Base-by-base conservation (phyloP, 1,140 invertebrate genomes). In the Drosophila rufa region DNA sequence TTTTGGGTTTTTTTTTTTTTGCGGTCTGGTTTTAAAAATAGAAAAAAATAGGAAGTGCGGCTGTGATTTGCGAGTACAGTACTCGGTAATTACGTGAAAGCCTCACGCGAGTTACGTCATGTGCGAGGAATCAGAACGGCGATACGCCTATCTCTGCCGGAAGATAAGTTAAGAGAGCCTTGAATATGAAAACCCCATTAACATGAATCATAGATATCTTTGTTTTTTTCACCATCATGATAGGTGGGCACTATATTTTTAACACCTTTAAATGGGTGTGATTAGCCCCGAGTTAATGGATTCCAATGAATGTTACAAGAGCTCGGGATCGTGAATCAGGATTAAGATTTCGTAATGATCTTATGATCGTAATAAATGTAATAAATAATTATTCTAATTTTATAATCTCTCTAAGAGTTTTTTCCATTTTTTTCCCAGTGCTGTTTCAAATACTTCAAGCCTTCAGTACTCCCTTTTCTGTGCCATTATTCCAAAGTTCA, bases 11-110 rank as follows among this genome's bases (percentile, higher is more conserved):
- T 58, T 2, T 58, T 2, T 56, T 59, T 22, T 38, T 47, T 43
- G 55, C 33, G 46, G 62, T 67, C 51, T 56, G 55, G 27, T 64
- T 80, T 48, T 87, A 87, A 76, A 86, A 82, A 86, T 81, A 81
- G 74, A n/a, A 42, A 33, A 55, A 59, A 70, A 58, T 66, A 65
- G 60, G 59, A 70, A 75, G 56, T 77, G 62, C 56, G 75, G 40
- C 79, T 48, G 64, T 61, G 50, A 46, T 65, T 65, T 33, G 17
- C 61, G 65, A 53, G 77, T 65, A 40, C 43, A 46, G 48, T 78
- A 56, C 53, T 55, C 68, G 57, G 74, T 60, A 77, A 77, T 77
- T 77, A 77, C 75, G 75, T 60, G 64, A 77, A 77, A 77, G 64
- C 74, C 60, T 45, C 42, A 45, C 42, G 38, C n/a, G 17, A 47